Conservation (phyloP, 2,797 vertebrate genomes). For the Gouania willdenowi region DNA sequence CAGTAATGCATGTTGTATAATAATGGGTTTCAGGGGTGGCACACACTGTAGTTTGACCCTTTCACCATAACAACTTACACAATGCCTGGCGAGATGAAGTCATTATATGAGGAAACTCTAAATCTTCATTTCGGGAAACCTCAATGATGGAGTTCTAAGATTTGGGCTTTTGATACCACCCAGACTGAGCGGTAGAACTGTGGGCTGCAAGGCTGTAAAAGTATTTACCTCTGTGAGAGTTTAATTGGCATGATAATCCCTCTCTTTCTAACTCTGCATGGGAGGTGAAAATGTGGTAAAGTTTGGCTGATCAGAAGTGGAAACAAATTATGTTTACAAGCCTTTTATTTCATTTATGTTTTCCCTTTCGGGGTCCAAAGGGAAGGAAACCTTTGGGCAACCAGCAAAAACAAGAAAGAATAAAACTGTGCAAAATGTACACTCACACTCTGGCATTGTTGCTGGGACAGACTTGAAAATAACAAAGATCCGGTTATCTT, state of each 20-base stretch:
- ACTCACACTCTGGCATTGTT: too few species aligned
- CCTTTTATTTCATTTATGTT: too few species aligned
- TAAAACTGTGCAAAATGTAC: too few species aligned
- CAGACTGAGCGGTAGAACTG: conserved; percentile 1
- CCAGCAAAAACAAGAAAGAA: neutral
- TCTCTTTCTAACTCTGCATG: conserved; percentile 8
- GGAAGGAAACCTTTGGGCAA: neutral
- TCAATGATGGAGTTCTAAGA: conserved; percentile 2
- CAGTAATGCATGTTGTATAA: conserved; percentile 11
- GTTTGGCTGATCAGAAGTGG: conserved; percentile 1
- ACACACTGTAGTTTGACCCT: neutral
- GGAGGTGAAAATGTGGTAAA: conserved; percentile 20
- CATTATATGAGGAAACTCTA: too few species aligned
- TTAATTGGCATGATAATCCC: conserved; percentile 27
- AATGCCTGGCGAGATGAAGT: too few species aligned
- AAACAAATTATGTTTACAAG: conserved; percentile 10
- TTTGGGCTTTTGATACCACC: conserved; percentile 1
- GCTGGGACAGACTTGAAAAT: too few species aligned
- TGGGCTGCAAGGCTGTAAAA: conserved; percentile 6
- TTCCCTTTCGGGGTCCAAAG: neutral
- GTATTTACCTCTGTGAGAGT: conserved; percentile 13
- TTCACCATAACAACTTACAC: too few species aligned
- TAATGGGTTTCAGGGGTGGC: neutral
- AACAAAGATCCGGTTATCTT: too few species aligned
- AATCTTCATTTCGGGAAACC: neutral